phyloP scores from a whole-genome alignment of 2,113 vertebrate genomes.

The Pachypanchax playfairii region DNA sequence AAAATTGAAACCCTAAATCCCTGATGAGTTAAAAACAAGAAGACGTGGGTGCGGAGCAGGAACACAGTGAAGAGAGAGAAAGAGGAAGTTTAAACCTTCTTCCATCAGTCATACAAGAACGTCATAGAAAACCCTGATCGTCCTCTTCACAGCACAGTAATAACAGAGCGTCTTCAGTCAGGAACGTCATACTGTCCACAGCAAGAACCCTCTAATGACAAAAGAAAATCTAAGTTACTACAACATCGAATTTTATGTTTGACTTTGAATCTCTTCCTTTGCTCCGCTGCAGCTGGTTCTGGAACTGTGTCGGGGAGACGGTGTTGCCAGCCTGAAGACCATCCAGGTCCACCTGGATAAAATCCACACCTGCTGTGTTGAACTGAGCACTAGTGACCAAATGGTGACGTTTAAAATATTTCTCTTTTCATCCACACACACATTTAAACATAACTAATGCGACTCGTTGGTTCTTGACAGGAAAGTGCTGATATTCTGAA shows the following conservation, averaged over 20 bases:
- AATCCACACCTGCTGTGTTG: slow-evolving; percentile 50
- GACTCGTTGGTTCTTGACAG: slow-evolving; percentile 26
- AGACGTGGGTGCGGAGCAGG: too few species aligned
- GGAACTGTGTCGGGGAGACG: slow-evolving; percentile 63
- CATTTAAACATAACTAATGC: neutral
- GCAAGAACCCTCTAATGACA: too few species aligned
- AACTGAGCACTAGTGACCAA: slow-evolving; percentile 44
- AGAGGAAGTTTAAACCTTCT: too few species aligned
- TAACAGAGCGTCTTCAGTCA: too few species aligned
- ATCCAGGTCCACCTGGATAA: slow-evolving; percentile 68
- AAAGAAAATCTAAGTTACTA: too few species aligned
- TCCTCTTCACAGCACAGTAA: too few species aligned
- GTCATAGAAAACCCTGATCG: too few species aligned
- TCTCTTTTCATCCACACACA: neutral
- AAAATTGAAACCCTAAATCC: too few species aligned
- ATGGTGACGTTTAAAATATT: slow-evolving; percentile 35
- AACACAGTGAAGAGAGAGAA: too few species aligned
- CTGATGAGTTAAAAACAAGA: too few species aligned
- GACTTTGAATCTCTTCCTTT: neutral
- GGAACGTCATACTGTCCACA: too few species aligned
- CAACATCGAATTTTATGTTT: neutral
- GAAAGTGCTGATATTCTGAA: slow-evolving; percentile 43
- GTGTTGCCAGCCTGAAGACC: slow-evolving; percentile 40
- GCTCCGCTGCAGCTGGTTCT: slow-evolving; percentile 52
- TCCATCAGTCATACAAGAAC: too few species aligned